Evolutionary conservation across 2,113 vertebrate species (phyloP).

Genomic region (Otis tarda): DNA sequence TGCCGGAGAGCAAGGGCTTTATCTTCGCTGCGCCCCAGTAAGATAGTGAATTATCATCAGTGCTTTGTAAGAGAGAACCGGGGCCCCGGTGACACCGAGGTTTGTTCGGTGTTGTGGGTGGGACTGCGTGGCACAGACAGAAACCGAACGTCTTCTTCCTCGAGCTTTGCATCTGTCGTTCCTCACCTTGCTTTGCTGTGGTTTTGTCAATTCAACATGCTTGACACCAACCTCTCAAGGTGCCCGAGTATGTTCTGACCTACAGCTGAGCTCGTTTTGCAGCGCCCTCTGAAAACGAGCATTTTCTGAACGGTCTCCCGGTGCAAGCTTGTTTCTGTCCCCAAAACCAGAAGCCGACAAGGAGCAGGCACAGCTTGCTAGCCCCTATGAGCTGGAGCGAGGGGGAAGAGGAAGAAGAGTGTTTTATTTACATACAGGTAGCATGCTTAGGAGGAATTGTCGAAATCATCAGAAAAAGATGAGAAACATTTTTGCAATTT

Average conservation of each 20-base stretch:
- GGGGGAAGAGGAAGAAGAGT: neutral
- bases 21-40: neutral
- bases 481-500: neutral
- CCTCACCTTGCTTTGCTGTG: neutral
- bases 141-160: neutral
- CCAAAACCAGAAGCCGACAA: neutral
- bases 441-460: neutral
- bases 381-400: accelerated
- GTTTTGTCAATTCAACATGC: accelerated
- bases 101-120: neutral
- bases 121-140: neutral
- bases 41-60: neutral
- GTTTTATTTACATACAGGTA: neutral
- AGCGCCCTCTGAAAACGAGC: neutral
- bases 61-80: accelerated
- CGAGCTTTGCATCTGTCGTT: neutral
- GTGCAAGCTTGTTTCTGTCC: neutral
- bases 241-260: neutral
- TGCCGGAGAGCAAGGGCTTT: neutral
- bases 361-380: too few relatives aligned
- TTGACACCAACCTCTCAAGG: neutral
- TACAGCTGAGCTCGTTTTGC: neutral
- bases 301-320: neutral
- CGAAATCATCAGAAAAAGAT: neutral
- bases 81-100: neutral